Evolutionary conservation across 2,888 invertebrate genomes (phyloP), one percentile per base, ranked within the genome.

Genomic region (Metacarcinus magister): DNA sequence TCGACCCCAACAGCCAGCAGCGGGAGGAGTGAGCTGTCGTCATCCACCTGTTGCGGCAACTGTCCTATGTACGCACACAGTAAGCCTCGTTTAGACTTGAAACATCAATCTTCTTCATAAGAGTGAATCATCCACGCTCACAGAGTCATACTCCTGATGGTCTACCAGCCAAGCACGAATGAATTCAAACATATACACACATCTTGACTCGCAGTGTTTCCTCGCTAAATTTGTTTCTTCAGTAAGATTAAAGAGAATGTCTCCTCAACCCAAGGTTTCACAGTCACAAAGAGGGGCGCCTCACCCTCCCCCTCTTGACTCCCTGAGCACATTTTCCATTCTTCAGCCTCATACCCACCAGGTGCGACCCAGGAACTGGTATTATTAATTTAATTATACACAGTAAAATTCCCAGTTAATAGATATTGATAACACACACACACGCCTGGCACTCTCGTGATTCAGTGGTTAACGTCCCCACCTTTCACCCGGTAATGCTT

Each of bases 61-160:
- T 92, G 92, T 28, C 92, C 54, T 92, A 92, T 92, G 92, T 92
- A 92, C 92, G 92, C 54, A 92, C 92, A 92, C 92, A 92, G 54
- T 54, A 92, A 92, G 54, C 48, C 92, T 92, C 48, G 46, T 92
- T 92, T 48, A 19, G 48, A 28, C 46, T 92, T 92, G 32, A 28
- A 54, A 92, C 54, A 60, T 60, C 10, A 8, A 54, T 75, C 54
- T 16, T n/a, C 19, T 10, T 54, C 92, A 54, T 60, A 8, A 92
- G 60, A 60, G 60, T 23, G 60, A 19, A 23, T 60, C 60, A 60
- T 19, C 19, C 10, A 60, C 23, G 23, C 23, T 60, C 60, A 60
- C 5, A 3, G 13, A 3, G 13, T 39, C 87, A 39, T 39, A 39
- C n/a, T 39, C 87, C 8, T 16, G 39, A 39, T 87, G 87, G 87